Evolutionary conservation across 2,888 invertebrate genomes (phyloP).

Genomic region (Macrosiphum euphorbiae): DNA sequence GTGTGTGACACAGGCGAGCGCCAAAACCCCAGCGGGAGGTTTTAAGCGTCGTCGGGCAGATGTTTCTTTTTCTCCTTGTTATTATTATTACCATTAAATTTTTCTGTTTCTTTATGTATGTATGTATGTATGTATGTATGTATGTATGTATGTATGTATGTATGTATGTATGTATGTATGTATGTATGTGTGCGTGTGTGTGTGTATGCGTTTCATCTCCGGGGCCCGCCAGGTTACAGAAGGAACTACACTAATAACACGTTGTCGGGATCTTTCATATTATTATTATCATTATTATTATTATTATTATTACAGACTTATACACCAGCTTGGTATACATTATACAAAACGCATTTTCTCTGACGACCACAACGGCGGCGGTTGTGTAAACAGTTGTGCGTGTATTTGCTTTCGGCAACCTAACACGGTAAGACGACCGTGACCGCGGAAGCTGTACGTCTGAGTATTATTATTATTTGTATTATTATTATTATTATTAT

Average conservation of each 20-base stretch:
- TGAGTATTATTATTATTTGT: constrained; percentile 5
- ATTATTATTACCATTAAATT: constrained; percentile 31
- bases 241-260: constrained; percentile 53
- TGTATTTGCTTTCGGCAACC: constrained; percentile 37
- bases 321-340: neutral
- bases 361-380: constrained; percentile 9
- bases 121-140: neutral
- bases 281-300: constrained; percentile 54
- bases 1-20: constrained; percentile 45
- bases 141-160: neutral
- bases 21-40: constrained; percentile 55
- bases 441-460: neutral
- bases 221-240: constrained; percentile 39
- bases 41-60: constrained; percentile 54
- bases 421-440: constrained; percentile 30
- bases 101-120: neutral
- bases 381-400: constrained; percentile 51
- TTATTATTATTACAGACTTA: constrained; percentile 46
- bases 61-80: constrained; percentile 54
- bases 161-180: neutral
- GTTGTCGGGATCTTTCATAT: constrained; percentile 51
- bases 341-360: constrained; percentile 23
- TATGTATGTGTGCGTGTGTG: neutral
- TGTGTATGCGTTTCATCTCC: constrained; percentile 35
- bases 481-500: constrained; percentile 41